Percentiles rank a stretch among this genome's conserved stretches.
phyloP scores from a whole-genome alignment of 2,888 invertebrate genomes.

The Rhyacophila evoluta region DNA sequence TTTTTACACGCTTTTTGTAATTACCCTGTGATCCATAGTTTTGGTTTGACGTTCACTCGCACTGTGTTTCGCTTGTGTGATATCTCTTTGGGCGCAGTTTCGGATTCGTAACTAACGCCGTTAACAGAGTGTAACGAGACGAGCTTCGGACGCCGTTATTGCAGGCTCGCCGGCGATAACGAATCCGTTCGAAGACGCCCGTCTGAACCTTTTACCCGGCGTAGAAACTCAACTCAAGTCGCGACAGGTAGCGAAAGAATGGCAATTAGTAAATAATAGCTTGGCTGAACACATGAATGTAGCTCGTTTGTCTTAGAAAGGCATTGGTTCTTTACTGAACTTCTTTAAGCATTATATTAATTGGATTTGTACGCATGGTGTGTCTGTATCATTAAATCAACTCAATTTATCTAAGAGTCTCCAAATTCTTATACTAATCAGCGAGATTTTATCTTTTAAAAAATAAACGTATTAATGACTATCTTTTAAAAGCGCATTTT shows the following conservation, averaged over 20 bases:
- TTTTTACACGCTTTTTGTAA: not conserved
- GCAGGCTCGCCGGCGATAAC: slow-evolving; percentile 1
- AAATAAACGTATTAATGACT: too few species aligned
- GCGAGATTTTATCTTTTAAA: too few species aligned
- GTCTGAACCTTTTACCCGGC: not conserved
- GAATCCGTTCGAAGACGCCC: not conserved
- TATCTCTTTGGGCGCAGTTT: slow-evolving; percentile 52
- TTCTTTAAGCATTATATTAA: not conserved
- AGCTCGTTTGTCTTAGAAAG: not conserved
- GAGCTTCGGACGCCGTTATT: slow-evolving; percentile 16
- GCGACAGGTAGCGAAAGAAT: slow-evolving; percentile 12
- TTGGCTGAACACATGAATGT: slow-evolving; percentile 2
- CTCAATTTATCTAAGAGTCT: too few species aligned
- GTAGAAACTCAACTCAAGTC: not conserved
- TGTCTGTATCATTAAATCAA: not conserved
- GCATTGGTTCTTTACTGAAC: not conserved
- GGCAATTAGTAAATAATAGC: slow-evolving; percentile 14
- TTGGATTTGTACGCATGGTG: not conserved
- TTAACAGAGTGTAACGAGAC: slow-evolving; percentile 24
- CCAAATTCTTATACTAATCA: too few species aligned
- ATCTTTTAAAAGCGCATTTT: too few species aligned
- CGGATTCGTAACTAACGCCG: slow-evolving; percentile 7
- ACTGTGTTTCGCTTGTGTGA: slow-evolving; percentile 50
- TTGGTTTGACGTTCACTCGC: slow-evolving; percentile 35
- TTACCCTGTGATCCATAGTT: not conserved